phyloP scores from a whole-genome alignment of 2,888 invertebrate species.

The Apotomis turbidana region DNA sequence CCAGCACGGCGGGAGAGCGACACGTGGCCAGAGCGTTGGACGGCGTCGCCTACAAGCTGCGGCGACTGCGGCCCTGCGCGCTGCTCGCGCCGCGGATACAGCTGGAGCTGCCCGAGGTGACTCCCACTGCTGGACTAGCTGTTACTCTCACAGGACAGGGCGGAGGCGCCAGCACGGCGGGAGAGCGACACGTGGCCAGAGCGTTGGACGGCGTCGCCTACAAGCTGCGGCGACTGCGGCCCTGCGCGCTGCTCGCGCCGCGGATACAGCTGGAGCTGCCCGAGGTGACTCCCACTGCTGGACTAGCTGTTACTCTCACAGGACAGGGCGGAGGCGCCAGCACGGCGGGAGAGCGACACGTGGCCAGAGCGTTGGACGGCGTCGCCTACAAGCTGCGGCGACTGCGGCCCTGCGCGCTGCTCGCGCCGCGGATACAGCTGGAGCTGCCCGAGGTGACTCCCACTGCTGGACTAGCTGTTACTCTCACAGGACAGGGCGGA shows the following conservation, averaged over 20 bases:
- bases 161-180: slow-evolving; percentile 33
- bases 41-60: slow-evolving; percentile 94
- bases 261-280: slow-evolving; percentile 93
- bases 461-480: no score
- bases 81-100: slow-evolving; percentile 91
- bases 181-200: slow-evolving; percentile 69
- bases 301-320: slow-evolving; percentile 35
- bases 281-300: slow-evolving; percentile 81
- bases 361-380: slow-evolving; percentile 85
- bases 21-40: slow-evolving; percentile 82
- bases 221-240: slow-evolving; percentile 94
- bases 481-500: not conserved
- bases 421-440: slow-evolving; percentile 91
- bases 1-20: slow-evolving; percentile 52
- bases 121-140: not conserved
- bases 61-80: slow-evolving; percentile 94
- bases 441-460: slow-evolving; percentile 85
- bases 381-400: slow-evolving; percentile 95
- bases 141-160: slow-evolving; percentile 42
- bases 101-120: slow-evolving; percentile 93
- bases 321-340: slow-evolving; percentile 24
- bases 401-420: slow-evolving; percentile 94
- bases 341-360: slow-evolving; percentile 58
- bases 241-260: slow-evolving; percentile 92
- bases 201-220: slow-evolving; percentile 91